These are phyloP conservation scores for Apoderus coryli DNA, from an alignment of 2,888 invertebrate genomes.

Conservation along the genomic window DNA sequence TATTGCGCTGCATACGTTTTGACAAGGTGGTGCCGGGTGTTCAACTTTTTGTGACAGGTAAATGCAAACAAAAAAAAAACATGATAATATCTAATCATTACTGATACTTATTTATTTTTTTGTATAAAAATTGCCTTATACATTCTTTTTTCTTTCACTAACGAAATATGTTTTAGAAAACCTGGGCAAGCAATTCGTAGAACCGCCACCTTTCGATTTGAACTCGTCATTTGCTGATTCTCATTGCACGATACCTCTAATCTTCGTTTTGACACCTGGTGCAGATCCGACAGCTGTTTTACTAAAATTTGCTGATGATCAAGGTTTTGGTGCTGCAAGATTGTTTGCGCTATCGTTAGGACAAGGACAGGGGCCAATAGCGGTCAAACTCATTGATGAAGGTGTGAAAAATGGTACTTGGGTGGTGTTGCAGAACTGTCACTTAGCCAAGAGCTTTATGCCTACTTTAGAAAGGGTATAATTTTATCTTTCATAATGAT, in stretches of 20 bases:
- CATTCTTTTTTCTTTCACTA: too few species aligned
- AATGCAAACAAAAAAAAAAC: constrained; percentile 6
- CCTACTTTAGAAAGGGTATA: constrained; percentile 74
- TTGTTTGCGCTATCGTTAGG: constrained; percentile 75
- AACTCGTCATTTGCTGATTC: constrained; percentile 73
- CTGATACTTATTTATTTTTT: too few species aligned
- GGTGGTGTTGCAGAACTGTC: constrained; percentile 93
- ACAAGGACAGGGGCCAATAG: constrained; percentile 88
- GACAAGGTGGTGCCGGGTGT: constrained; percentile 78
- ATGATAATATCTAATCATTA: constrained; percentile 14
- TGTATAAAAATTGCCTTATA: too few species aligned
- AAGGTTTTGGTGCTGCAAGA: constrained; percentile 64
- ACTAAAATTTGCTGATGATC: constrained; percentile 85
- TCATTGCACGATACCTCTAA: constrained; percentile 71
- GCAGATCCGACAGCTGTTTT: constrained; percentile 85
- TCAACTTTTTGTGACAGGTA: constrained; percentile 33
- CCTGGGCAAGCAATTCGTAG: constrained; percentile 66
- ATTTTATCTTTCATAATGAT: too few species aligned
- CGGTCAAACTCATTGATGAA: constrained; percentile 70
- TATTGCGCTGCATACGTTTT: constrained; percentile 68
- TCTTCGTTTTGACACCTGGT: constrained; percentile 85
- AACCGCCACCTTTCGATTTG: constrained; percentile 84
- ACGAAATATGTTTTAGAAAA: constrained; percentile 41
- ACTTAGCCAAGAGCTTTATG: constrained; percentile 93
- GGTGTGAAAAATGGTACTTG: constrained; percentile 76